These are phyloP conservation scores for Sinopyrophorus schimmeli DNA, from an alignment of 2,888 invertebrate species.

Conservation along the genomic window DNA sequence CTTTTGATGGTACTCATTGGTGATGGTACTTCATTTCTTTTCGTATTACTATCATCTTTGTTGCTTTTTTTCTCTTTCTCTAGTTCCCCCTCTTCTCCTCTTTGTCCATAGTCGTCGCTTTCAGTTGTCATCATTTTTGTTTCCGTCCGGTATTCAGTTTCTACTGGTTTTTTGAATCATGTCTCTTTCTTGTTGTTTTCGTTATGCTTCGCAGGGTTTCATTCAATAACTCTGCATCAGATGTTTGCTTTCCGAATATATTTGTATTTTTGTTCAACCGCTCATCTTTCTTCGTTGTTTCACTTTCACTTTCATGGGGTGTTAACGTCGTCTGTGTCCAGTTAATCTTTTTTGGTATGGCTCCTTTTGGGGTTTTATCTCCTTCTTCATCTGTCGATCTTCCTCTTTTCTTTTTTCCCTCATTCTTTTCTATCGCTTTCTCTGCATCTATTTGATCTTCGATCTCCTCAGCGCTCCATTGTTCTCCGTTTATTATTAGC, in stretches of 20 bases:
- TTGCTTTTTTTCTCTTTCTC: conserved; percentile 2
- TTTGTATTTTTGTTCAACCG: not conserved
- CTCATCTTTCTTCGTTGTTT: not conserved
- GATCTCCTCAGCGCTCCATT: no score
- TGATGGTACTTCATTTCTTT: no score
- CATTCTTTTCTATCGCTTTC: not conserved
- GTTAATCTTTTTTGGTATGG: conserved; percentile 4
- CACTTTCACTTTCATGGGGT: conserved; percentile 2
- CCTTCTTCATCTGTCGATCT: conserved; percentile 7
- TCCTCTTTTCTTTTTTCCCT: conserved; percentile 2
- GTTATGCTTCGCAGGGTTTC: not conserved
- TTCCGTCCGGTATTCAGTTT: not conserved
- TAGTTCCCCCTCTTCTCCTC: no score
- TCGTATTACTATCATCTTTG: no score
- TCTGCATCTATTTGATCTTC: conserved; percentile 2
- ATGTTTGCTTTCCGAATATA: no score
- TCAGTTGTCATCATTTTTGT: not conserved
- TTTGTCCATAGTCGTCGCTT: no score
- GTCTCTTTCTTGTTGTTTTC: not conserved
- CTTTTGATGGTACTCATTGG: no score
- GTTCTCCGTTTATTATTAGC: conserved; percentile 10
- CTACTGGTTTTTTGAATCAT: not conserved
- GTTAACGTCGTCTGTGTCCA: conserved; percentile 3
- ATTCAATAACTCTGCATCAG: no score
- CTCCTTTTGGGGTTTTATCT: conserved; percentile 3